These are phyloP conservation scores for Phrynosoma platyrhinos DNA, from an alignment of 2,113 vertebrate species.

Conservation along the genomic window DNA sequence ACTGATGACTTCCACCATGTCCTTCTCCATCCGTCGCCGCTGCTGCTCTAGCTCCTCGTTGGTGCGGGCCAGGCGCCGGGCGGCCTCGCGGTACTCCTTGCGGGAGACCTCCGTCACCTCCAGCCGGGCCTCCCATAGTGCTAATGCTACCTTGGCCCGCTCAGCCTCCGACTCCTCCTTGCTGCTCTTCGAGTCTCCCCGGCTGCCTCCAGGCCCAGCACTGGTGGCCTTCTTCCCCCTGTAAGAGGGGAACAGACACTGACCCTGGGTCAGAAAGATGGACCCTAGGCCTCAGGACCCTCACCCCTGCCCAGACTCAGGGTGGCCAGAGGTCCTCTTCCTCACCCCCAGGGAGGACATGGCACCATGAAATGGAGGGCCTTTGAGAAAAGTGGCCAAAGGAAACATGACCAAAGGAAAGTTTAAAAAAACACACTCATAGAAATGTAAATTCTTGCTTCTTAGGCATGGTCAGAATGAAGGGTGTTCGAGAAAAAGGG, in stretches of 20 bases:
- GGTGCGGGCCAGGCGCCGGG: constrained; percentile 71
- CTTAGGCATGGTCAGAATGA: no score
- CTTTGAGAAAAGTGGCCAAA: no score
- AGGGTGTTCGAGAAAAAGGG: no score
- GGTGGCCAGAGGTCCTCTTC: no score
- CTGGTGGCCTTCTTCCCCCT: constrained; percentile 73
- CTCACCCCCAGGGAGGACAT: no score
- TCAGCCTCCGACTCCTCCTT: constrained; percentile 79
- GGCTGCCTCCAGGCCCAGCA: constrained; percentile 24
- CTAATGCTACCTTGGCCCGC: constrained; percentile 77
- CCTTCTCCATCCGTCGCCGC: constrained; percentile 78
- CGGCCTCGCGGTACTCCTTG: constrained; percentile 75
- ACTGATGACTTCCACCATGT: constrained; percentile 73
- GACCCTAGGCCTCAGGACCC: no score
- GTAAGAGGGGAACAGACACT: not conserved
- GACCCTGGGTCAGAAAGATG: no score
- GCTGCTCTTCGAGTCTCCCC: constrained; percentile 65
- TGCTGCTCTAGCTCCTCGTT: constrained; percentile 81
- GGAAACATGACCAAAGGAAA: no score
- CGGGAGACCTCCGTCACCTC: constrained; percentile 79
- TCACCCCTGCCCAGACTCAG: no score
- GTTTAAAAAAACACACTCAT: no score
- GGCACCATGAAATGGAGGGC: no score
- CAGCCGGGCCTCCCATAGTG: constrained; percentile 84
- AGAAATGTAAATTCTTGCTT: no score